Evolutionary conservation across 2,888 invertebrate species (phyloP), one percentile per base, ranked within the genome.

Genomic region (Caenorhabditis sp.): DNA sequence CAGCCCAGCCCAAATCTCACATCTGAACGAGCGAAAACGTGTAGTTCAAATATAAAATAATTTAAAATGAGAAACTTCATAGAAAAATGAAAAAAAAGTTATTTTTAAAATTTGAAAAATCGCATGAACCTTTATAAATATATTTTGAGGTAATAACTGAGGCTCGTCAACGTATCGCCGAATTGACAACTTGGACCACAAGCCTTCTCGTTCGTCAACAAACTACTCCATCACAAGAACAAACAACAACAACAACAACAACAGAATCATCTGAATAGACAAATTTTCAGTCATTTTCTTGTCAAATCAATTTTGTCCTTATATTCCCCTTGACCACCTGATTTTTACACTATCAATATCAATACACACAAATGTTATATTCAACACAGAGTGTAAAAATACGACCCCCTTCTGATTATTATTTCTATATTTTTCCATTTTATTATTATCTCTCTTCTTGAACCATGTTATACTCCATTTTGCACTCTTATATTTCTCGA

Each of bases 101-200:
- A n/a, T n/a, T n/a, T n/a, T n/a, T n/a, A 21, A 23, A 51, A 23
- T 31, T 31, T 31, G 31, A n/a, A n/a, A n/a, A n/a, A n/a, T n/a
- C n/a, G n/a, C n/a, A n/a, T n/a, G n/a, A n/a, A n/a, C n/a, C n/a
- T n/a, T n/a, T n/a, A n/a, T n/a, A n/a, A n/a, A n/a, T n/a, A n/a
- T 3, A 24, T n/a, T 61, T 74, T 19, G 60, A 77, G 77, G 77
- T 78, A 4, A 57, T 79, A 10, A 43, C 60, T 58, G 79, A 79
- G 66, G 77, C 77, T 14, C 79, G 77, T 54, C 77, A 77, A 66
- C 75, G 76, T 10, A 43, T 79, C 43, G 73, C 73, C 65, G 79
- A 79, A 53, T 59, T 79, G 55, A 65, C 69, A 19, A 59, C 70
- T 43, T 77, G 77, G 79, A 69, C 77, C n/a, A 66, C 76, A 19